These are phyloP conservation scores for Eupithecia abbreviata DNA, from an alignment of 2,888 invertebrate species.

Conservation along the genomic window DNA sequence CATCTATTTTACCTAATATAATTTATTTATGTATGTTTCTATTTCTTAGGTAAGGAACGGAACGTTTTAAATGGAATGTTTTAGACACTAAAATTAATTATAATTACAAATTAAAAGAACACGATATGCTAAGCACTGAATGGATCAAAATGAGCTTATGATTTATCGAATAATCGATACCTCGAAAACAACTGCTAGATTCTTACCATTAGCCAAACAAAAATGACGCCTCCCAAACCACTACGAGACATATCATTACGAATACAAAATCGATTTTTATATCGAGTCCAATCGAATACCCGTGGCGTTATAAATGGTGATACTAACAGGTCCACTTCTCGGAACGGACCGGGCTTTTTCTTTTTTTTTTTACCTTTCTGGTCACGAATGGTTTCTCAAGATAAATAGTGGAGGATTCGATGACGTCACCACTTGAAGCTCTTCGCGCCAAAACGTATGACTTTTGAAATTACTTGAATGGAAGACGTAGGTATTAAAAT, in stretches of 20 bases:
- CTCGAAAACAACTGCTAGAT: neutral
- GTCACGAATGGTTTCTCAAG: constrained; percentile 74
- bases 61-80: too few relatives aligned
- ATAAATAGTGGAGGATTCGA: constrained; percentile 68
- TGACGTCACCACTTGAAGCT: constrained; percentile 61
- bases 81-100: too few relatives aligned
- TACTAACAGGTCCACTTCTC: constrained; percentile 75
- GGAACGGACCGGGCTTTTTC: constrained; percentile 64
- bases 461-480: neutral
- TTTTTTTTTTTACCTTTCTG: constrained; percentile 59
- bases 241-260: constrained; percentile 28
- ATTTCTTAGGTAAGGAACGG: too few relatives aligned
- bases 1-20: too few relatives aligned
- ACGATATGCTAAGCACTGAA: neutral
- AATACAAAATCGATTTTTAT: constrained; percentile 40
- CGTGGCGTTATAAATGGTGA: constrained; percentile 77
- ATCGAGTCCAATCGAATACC: constrained; percentile 51
- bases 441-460: constrained; percentile 18
- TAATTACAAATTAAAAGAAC: too few relatives aligned
- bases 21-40: too few relatives aligned
- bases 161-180: constrained; percentile 5
- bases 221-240: neutral
- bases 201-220: neutral
- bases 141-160: neutral
- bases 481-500: too few relatives aligned